phyloP scores from a whole-genome alignment of 2,797 vertebrate genomes.

The Bucorvus abyssinicus region DNA sequence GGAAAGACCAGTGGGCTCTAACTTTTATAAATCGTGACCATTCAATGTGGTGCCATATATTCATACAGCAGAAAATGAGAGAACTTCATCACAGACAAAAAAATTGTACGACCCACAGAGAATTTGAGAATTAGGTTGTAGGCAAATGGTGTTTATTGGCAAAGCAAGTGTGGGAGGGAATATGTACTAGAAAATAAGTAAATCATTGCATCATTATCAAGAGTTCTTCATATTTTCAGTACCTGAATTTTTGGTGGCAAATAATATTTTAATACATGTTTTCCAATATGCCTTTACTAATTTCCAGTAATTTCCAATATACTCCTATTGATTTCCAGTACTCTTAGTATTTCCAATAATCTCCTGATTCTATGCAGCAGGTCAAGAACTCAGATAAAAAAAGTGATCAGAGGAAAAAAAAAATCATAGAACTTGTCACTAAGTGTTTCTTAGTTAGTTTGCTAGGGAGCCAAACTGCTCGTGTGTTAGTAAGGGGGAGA shows the following conservation, averaged over 20 bases:
- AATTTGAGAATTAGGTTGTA: not conserved
- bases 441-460: too few species aligned
- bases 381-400: not conserved
- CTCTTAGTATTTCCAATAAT: not conserved
- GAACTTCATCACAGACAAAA: not conserved
- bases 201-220: not conserved
- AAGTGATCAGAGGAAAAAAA: not conserved
- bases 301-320: too few species aligned
- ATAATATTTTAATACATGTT: not conserved
- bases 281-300: not conserved
- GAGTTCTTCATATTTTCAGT: not conserved
- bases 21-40: rapidly evolving
- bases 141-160: not conserved
- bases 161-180: not conserved
- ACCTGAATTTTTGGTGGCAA: not conserved
- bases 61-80: not conserved
- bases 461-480: not conserved
- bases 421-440: not conserved
- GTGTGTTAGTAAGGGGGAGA: too few species aligned
- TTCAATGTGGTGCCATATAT: rapidly evolving
- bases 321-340: too few species aligned
- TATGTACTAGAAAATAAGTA: not conserved
- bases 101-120: too few species aligned
- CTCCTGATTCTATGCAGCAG: not conserved
- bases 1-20: not conserved